Evolutionary conservation across 2,113 vertebrate genomes (phyloP).

Genomic region (Leptobrachium leishanense): DNA sequence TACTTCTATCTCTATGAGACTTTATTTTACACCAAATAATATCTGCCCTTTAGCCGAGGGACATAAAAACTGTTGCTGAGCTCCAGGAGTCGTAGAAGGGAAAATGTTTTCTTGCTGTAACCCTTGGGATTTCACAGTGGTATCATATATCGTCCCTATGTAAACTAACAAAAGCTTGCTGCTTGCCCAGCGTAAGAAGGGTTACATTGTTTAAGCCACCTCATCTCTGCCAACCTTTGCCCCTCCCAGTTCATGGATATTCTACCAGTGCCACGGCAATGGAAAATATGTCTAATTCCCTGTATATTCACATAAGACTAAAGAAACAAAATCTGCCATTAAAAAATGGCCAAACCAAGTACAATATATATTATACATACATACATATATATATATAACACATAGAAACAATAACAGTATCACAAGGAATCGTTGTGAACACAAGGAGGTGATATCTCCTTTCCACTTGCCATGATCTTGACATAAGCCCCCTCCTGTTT

Average conservation of each 20-base stretch:
- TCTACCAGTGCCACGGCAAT: slow-evolving; percentile 29
- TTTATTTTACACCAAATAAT: neutral
- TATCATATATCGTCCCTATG: neutral
- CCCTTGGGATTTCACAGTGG: neutral
- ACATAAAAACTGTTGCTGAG: neutral
- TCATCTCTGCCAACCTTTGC: slow-evolving; percentile 32
- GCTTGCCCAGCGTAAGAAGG: slow-evolving; percentile 4
- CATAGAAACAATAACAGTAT: slow-evolving; percentile 13
- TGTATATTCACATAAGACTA: slow-evolving; percentile 28
- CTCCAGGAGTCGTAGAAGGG: neutral
- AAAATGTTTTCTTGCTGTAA: neutral
- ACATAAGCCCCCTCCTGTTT: slow-evolving; percentile 3
- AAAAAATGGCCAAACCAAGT: slow-evolving; percentile 17
- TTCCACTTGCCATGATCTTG: neutral
- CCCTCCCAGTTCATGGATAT: slow-evolving; percentile 38
- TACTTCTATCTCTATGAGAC: slow-evolving; percentile 2
- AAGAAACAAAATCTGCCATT: neutral
- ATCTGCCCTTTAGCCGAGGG: neutral
- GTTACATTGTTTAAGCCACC: slow-evolving; percentile 36
- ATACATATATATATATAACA: slow-evolving; percentile 24
- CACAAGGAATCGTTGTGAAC: slow-evolving; percentile 21
- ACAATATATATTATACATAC: slow-evolving; percentile 21
- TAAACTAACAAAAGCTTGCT: neutral
- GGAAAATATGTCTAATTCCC: slow-evolving; percentile 7
- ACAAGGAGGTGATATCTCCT: neutral